Evolutionary conservation across 1,140 invertebrate species (phyloP), one percentile per base, ranked within the genome.

Genomic region (Brachystomella parvula): DNA sequence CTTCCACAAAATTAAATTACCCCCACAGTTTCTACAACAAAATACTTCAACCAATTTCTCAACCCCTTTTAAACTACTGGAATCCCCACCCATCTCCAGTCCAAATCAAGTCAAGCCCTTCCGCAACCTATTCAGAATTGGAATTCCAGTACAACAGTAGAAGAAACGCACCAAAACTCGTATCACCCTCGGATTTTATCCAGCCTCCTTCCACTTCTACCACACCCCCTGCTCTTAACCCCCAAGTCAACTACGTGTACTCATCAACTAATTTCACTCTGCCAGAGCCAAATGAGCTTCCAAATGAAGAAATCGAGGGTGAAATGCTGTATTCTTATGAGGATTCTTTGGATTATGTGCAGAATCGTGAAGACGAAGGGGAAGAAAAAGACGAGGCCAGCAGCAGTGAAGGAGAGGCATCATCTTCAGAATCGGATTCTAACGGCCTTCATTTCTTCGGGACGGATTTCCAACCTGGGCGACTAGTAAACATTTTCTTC

Each of bases 401-500:
- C 21, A 29, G 24, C 24, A 24, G 30, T 28, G 57, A 3, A 17
- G 57, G 9, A 29, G 57, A 21, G 3, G 57, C 3, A 12, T 2
- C 47, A 15, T 29, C 49, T 17, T 19, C 15, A 6, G 49, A 53
- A 53, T 53, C 49, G 12, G 58, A 56, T 21, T 39, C 53, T 29
- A 53, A 62, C 58, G 26, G 26, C 58, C 1, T 62, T 24, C 49
- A 66, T 66, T 39, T 66, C 15, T 30, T 70, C 28, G 67, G 60
- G 9, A 63, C 61, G 2, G 69, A 70, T 56, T 70, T 70, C 57
- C 69, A 70, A 59, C 69, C 69, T n/a, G 64, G 61, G 3, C 31
- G 69, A 31, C 24, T 70, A n/a, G 65, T 70, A 30, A 70, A 70
- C 33, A 70, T 70, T 30, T 70, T 64, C 47, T 66, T 70, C 35